Conservation (phyloP, 2,797 vertebrate species). For the Natrix natrix region DNA sequence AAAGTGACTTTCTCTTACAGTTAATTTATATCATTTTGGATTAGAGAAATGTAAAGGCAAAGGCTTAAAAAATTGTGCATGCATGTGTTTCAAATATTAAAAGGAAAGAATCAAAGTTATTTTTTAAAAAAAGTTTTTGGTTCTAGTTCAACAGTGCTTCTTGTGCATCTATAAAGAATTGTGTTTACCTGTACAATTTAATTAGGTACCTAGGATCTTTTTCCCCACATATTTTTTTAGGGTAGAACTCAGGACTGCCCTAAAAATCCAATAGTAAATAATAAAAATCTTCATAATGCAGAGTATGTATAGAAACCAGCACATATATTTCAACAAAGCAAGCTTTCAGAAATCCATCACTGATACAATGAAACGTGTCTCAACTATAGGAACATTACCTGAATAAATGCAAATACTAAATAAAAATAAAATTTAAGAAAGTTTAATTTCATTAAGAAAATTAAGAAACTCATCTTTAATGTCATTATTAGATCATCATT, state of each 20-base stretch:
- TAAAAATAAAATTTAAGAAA: not conserved
- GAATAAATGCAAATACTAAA: not conserved
- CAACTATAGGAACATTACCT: not conserved
- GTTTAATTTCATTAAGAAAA: not conserved
- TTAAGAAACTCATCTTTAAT: not conserved
- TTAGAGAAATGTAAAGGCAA: not conserved
- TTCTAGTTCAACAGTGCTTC: not conserved
- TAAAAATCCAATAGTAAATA: constrained; percentile 5
- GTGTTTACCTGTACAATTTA: not conserved
- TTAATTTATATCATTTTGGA: not conserved
- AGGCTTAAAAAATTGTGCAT: not conserved
- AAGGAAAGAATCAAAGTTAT: not conserved
- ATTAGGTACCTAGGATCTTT: not conserved
- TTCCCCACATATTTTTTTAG: not conserved
- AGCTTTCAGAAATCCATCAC: not conserved
- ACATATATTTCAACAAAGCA: not conserved
- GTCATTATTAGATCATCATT: not conserved
- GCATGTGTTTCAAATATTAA: not conserved
- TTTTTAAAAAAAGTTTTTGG: not conserved
- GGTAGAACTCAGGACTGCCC: not conserved
- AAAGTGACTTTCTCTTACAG: not conserved
- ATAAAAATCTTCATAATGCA: not conserved
- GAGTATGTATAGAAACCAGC: constrained; percentile 18
- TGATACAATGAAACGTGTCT: not conserved
- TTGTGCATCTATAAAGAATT: not conserved